Evolutionary conservation across 1,140 invertebrate genomes (phyloP).

Genomic region (Procambarus clarkii): DNA sequence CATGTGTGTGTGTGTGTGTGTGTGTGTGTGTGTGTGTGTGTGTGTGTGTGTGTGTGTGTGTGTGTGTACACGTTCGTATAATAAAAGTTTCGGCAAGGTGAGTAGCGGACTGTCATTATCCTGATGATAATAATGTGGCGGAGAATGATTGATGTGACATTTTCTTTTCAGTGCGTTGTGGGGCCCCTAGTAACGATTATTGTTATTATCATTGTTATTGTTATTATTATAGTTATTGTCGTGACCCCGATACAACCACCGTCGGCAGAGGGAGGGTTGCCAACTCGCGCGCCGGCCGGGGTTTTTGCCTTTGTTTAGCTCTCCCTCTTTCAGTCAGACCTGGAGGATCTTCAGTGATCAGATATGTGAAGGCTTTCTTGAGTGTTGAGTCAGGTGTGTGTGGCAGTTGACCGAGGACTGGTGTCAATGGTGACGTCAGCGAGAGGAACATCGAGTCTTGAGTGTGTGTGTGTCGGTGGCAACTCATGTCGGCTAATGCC

Average conservation of each 20-base stretch:
- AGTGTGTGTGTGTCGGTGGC: conserved; percentile 30
- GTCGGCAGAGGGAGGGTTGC: conserved; percentile 26
- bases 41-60: background rate
- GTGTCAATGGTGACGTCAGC: too few species aligned
- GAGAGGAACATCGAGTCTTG: background rate
- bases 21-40: background rate
- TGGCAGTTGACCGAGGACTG: too few species aligned
- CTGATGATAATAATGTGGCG: conserved; percentile 52
- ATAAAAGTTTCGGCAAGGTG: background rate
- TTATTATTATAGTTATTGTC: conserved; percentile 69
- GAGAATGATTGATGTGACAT: conserved; percentile 61
- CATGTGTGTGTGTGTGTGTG: conserved; percentile 4
- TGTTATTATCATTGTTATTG: conserved; percentile 70
- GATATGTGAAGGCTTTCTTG: background rate
- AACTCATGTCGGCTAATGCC: conserved; percentile 48
- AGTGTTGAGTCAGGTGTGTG: too few species aligned
- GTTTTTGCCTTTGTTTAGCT: too few species aligned
- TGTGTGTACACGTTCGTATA: background rate
- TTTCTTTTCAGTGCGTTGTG: conserved; percentile 63
- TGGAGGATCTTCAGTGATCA: too few species aligned
- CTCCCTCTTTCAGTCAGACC: too few species aligned
- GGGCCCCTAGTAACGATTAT: conserved; percentile 67
- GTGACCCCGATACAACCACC: conserved; percentile 64
- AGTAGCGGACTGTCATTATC: conserved; percentile 29
- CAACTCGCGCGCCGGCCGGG: background rate